A percentile compares a stretch with the other conserved stretches of the same genome.
Evolutionary conservation across 2,888 invertebrate genomes (phyloP).

Genomic region (Oegoconia quadripuncta): DNA sequence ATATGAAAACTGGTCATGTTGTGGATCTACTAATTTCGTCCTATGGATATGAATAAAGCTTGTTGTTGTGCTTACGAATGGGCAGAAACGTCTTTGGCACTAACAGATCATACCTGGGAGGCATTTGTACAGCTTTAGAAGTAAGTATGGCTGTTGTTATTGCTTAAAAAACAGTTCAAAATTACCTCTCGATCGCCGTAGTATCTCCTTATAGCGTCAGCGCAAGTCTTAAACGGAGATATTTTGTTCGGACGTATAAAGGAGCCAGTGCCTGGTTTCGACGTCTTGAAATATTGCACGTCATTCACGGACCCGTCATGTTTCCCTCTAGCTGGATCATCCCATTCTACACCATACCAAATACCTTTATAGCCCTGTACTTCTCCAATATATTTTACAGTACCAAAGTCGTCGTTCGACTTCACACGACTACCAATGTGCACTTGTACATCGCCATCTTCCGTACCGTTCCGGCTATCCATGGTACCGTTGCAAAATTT

Average conservation of each 20-base stretch:
- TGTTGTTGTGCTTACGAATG: too few species aligned
- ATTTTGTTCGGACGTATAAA: constrained; percentile 92
- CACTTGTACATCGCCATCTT: constrained; percentile 66
- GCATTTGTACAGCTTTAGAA: too few species aligned
- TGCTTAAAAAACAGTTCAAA: not conserved
- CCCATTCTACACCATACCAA: constrained; percentile 99
- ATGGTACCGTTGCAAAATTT: constrained; percentile 75
- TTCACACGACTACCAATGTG: constrained; percentile 68
- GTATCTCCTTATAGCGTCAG: constrained; percentile 83
- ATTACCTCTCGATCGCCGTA: constrained; percentile 71
- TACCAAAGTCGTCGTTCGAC: constrained; percentile 64
- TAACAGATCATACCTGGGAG: too few species aligned
- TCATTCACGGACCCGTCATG: constrained; percentile 94
- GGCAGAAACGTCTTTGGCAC: too few species aligned
- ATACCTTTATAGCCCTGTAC: constrained; percentile 83
- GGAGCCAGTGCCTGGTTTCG: constrained; percentile 90
- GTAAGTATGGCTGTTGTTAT: too few species aligned
- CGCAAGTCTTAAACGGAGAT: constrained; percentile 83
- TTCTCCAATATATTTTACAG: constrained; percentile 87
- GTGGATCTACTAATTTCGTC: too few species aligned
- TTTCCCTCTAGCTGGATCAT: constrained; percentile 91
- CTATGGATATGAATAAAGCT: too few species aligned
- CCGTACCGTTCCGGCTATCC: constrained; percentile 71
- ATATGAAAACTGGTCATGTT: too few species aligned
- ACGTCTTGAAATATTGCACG: constrained; percentile 87